These are phyloP conservation scores for Micromussa lordhowensis DNA, from an alignment of 92 coral and sea anemone species.

Conservation along the genomic window DNA sequence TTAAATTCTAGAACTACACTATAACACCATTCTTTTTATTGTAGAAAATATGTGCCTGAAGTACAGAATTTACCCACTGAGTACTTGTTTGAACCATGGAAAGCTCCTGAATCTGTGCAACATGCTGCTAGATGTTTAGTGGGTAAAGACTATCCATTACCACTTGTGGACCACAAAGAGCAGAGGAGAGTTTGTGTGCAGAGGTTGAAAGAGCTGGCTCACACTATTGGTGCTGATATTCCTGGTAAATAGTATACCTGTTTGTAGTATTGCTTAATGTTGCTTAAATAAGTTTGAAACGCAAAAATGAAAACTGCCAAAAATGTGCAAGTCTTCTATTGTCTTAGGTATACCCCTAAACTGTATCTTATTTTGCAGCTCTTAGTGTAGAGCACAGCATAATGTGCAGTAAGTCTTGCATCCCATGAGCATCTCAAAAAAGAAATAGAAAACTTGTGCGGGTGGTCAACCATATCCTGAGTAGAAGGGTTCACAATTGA, in stretches of 20 bases:
- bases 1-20: background rate
- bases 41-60: constrained; percentile 87
- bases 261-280: background rate
- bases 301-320: too few species aligned
- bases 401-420: too few species aligned
- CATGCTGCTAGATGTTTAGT: constrained; percentile 67
- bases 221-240: background rate
- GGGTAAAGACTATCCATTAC: constrained; percentile 81
- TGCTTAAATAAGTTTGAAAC: too few species aligned
- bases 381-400: too few species aligned
- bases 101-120: constrained; percentile 77
- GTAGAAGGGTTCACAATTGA: too few species aligned
- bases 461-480: too few species aligned
- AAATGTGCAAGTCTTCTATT: too few species aligned
- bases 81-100: constrained; percentile 87
- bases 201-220: constrained; percentile 61
- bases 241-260: constrained; percentile 2
- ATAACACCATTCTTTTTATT: background rate
- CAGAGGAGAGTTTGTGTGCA: constrained; percentile 67
- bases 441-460: too few species aligned
- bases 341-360: too few species aligned
- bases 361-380: too few species aligned
- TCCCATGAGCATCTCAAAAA: too few species aligned
- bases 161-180: constrained; percentile 72
- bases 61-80: constrained; percentile 56